Base-by-base conservation (phyloP, 2,888 invertebrate species). In the Andrena trimmerana region DNA sequence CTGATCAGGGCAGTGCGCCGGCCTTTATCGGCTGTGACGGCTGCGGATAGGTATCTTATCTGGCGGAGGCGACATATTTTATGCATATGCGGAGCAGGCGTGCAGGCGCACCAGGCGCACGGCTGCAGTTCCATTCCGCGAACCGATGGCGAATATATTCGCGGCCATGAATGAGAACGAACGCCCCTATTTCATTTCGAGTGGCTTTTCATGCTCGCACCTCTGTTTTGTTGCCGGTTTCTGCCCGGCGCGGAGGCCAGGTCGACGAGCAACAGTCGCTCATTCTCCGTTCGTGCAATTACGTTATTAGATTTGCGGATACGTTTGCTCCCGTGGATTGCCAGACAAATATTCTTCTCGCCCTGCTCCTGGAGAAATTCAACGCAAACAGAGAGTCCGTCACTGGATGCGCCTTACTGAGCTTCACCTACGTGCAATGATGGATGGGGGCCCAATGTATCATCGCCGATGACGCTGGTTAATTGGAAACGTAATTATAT, bases 11-110 rank as follows among this genome's bases (percentile, higher is more conserved):
- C 36, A 65, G 36, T 63, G 8, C 52, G 60, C 13, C 66, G 54
- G 62, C 62, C 57, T 65, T 78, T 83, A 81, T 83, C 72, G 65
- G 27, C 48, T 24, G 16, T 31, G 31, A 29, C 68, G 69, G 29
- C n/a, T 29, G 27, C 36, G 48, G 2, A 52, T 29, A 63, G 71
- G 62, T 81, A 77, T 79, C 79, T 87, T 87, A 85, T 87, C 77
- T 42, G 5, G 1, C 48, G 59, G n/a, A 6, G 29, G 54, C 27
- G 50, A 66, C 52, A 20, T 48, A 62, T 71, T 48, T 78, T 62
- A 72, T 60, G 42, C 27, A 20, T 36, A 36, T n/a, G 24, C n/a
- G 16, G 7, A 20, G 24, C 52, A 73, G 27, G 54, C 33, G 36
- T 52, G 6, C 52, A 24, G n/a, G 33, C 33, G 50, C 20, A 8